Evolutionary conservation across 1,140 invertebrate species (phyloP).

Genomic region (Tigriopus japonicus): DNA sequence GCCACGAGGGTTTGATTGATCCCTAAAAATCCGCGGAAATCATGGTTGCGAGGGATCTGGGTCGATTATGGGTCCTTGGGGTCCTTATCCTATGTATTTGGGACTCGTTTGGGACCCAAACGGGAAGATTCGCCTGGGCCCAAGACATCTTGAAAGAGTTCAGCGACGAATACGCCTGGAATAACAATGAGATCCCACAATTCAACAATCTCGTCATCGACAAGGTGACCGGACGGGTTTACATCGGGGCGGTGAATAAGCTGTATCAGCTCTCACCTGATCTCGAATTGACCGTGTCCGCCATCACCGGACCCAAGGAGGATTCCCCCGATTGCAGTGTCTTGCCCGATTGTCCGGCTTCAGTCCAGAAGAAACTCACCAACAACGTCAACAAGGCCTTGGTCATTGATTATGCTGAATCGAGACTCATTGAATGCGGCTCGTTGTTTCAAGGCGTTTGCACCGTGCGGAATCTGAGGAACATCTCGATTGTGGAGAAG

Average conservation of each 20-base stretch:
- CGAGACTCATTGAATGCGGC: conserved; percentile 76
- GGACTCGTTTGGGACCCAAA: no score
- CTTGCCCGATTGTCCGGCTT: conserved; percentile 43
- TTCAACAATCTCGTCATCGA: conserved; percentile 69
- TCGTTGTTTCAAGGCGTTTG: conserved; percentile 77
- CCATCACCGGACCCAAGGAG: conserved; percentile 66
- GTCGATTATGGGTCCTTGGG: no score
- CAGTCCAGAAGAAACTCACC: conserved; percentile 45
- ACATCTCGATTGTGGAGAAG: conserved; percentile 58
- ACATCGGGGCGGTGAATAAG: conserved; percentile 79
- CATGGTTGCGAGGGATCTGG: no score
- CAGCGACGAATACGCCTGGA: conserved; percentile 13
- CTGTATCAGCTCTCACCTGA: conserved; percentile 80
- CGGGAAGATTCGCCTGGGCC: no score
- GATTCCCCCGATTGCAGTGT: conserved; percentile 69
- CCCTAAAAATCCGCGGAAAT: no score
- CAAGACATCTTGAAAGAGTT: conserved; percentile 17
- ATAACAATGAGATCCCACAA: conserved; percentile 15
- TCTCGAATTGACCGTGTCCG: conserved; percentile 50
- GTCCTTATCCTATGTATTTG: no score
- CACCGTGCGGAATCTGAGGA: conserved; percentile 63
- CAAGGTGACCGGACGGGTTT: conserved; percentile 72
- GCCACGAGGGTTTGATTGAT: no score
- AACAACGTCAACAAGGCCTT: conserved; percentile 91
- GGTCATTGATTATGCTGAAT: conserved; percentile 76